A percentile compares a stretch with the other conserved stretches of the same genome.
These are phyloP conservation scores for Cotesia chilonis DNA, from an alignment of 1,140 invertebrate species.

Conservation along the genomic window DNA sequence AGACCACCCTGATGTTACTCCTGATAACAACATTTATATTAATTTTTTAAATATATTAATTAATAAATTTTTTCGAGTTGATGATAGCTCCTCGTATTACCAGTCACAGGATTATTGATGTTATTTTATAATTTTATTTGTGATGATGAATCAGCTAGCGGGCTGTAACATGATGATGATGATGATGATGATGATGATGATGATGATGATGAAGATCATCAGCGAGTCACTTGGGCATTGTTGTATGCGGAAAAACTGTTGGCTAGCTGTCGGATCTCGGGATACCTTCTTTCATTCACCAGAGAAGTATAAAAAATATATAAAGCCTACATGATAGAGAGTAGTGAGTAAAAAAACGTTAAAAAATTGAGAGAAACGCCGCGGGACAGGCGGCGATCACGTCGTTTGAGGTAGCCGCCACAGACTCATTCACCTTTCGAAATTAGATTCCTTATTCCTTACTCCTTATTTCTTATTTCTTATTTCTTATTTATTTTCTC, in stretches of 20 bases:
- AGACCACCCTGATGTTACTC: constrained; percentile 12
- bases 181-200: no score
- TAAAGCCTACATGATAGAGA: neutral
- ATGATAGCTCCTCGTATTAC: constrained; percentile 12
- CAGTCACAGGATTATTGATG: neutral
- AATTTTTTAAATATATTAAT: no score
- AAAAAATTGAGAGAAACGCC: constrained; percentile 30
- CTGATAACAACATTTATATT: neutral
- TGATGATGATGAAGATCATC: neutral
- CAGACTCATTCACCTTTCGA: constrained; percentile 44
- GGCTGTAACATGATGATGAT: no score
- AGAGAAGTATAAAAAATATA: neutral
- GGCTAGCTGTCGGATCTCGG: no score
- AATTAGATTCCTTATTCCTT: constrained; percentile 40
- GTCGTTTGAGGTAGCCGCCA: constrained; percentile 46
- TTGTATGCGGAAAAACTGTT: constrained; percentile 23
- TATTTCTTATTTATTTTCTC: neutral
- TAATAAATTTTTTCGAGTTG: neutral
- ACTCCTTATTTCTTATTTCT: constrained; percentile 1
- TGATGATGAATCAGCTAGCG: no score
- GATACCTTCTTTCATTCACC: no score
- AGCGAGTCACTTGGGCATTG: constrained; percentile 8
- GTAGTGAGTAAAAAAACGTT: constrained; percentile 23
- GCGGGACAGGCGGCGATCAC: constrained; percentile 36
- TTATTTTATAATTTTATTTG: neutral